A percentile compares a stretch with the other conserved stretches of the same genome.
Conservation (phyloP, 2,113 vertebrate species). For the Lasiurus borealis region DNA sequence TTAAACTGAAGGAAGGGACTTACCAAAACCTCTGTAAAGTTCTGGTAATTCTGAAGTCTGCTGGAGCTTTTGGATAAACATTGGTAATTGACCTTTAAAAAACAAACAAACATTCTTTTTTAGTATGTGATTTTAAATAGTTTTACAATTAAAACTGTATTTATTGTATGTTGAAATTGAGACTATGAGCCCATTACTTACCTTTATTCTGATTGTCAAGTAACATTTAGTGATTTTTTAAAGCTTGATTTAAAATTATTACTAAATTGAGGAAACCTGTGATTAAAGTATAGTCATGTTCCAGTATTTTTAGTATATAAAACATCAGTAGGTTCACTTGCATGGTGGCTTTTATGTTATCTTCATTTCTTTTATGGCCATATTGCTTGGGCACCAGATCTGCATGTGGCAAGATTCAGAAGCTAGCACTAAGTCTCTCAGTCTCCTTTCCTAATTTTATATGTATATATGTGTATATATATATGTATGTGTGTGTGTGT, state of each 20-base stretch:
- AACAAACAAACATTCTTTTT: slow-evolving; percentile 37
- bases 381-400: slow-evolving; percentile 82
- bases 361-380: slow-evolving; percentile 74
- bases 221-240: slow-evolving; percentile 49
- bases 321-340: slow-evolving; percentile 78
- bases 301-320: slow-evolving; percentile 41
- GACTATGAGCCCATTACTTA: neutral
- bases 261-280: slow-evolving; percentile 41
- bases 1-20: slow-evolving; percentile 49
- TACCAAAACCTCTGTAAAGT: slow-evolving; percentile 9
- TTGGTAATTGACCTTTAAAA: slow-evolving; percentile 8
- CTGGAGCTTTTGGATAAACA: slow-evolving; percentile 20
- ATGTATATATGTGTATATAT: neutral
- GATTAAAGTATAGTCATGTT: slow-evolving; percentile 58
- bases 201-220: slow-evolving; percentile 26
- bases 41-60: slow-evolving; percentile 26
- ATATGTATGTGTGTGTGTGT: neutral
- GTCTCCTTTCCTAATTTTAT: slow-evolving; percentile 76
- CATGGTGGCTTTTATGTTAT: slow-evolving; percentile 84
- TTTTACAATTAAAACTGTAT: slow-evolving; percentile 54
- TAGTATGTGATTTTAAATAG: slow-evolving; percentile 22
- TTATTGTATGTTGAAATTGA: slow-evolving; percentile 56
- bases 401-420: slow-evolving; percentile 80
- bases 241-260: slow-evolving; percentile 51
- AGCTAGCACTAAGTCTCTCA: slow-evolving; percentile 85